Evolutionary conservation across 2,113 vertebrate genomes (phyloP).

Genomic region (Pseudois nayaur): DNA sequence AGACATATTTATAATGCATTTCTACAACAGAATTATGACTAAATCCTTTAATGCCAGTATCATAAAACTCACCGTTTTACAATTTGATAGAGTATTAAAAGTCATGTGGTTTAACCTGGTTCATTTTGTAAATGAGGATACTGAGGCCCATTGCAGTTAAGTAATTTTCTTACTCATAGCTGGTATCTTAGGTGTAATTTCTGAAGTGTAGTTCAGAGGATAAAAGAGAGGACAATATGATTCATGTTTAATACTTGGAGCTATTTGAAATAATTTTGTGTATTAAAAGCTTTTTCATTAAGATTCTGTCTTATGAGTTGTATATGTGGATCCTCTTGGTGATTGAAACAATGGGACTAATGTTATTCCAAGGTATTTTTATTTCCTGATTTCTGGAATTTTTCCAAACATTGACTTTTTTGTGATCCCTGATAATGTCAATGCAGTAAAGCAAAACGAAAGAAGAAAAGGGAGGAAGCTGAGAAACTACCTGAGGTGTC

Average conservation of each 20-base stretch:
- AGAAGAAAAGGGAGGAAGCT: slow-evolving; percentile 86
- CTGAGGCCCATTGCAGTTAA: neutral
- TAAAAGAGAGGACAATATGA: neutral
- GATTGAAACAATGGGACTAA: neutral
- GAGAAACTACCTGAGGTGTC: slow-evolving; percentile 91
- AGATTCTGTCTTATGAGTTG: neutral
- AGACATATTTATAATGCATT: slow-evolving; percentile 6
- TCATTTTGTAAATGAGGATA: slow-evolving; percentile 17
- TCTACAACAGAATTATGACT: neutral
- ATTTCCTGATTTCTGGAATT: neutral
- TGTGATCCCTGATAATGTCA: neutral
- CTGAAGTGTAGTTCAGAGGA: neutral
- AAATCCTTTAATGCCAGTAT: neutral
- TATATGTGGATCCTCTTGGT: neutral
- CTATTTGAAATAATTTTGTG: neutral
- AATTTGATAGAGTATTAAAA: neutral
- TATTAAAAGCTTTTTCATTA: slow-evolving; percentile 1
- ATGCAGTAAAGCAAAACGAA: slow-evolving; percentile 84
- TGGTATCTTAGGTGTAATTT: neutral
- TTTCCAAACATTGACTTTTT: neutral
- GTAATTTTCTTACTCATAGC: neutral
- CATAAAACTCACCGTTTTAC: neutral
- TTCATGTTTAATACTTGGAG: neutral
- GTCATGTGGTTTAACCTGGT: neutral
- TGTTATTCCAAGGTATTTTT: neutral